Base-by-base conservation (phyloP, 53 echinoderm and acorn worm species). In the Zoroaster sp. region DNA sequence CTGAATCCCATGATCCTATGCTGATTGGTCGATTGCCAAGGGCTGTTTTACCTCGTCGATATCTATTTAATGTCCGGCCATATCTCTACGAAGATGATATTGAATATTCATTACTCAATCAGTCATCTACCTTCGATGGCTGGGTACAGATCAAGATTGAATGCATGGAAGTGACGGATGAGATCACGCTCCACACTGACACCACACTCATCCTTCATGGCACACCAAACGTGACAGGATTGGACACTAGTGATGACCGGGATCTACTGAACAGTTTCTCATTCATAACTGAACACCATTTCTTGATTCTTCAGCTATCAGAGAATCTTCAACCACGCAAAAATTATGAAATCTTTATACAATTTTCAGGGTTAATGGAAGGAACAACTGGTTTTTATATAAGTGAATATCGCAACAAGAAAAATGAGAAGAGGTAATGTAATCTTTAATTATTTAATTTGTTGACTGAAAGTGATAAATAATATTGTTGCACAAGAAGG, bases 51-150 rank as follows among this genome's bases (percentile, higher is more conserved):
- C 89, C 89, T 41, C 69, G 49, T 5, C 44, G 78, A 3, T 89
- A 89, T 14, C 47, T 78, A 14, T 37, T 89, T 15, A 89, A 69
- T 35, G 46, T 89, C 38, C 80, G 80, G n/a, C 89, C 89, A 9
- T 89, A 55, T 49, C 73, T 89, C 14, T 89, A 89, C 67, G 54
- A 69, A 23, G 37, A 42, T 39, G 89, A 89, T 21, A 54, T 28
- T 1, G 32, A 25, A 33, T 83, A 83, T 39, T 67, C 83, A 18
- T 30, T 30, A 4, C 80, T 72, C 15, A 80, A 77, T 6, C 39
- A 35, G 30, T 32, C 47, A 17, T 89, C 53, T 4, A 89, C 89
- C n/a, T 89, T 89, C 52, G 89, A 89, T 47, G 89, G 89, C n/a
- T 80, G 73, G 69, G 89, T 89, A 33, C 53, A 33, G 32, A 89